These are phyloP conservation scores for Leontopithecus rosalia DNA, from an alignment of 2,797 vertebrate genomes.

Conservation along the genomic window DNA sequence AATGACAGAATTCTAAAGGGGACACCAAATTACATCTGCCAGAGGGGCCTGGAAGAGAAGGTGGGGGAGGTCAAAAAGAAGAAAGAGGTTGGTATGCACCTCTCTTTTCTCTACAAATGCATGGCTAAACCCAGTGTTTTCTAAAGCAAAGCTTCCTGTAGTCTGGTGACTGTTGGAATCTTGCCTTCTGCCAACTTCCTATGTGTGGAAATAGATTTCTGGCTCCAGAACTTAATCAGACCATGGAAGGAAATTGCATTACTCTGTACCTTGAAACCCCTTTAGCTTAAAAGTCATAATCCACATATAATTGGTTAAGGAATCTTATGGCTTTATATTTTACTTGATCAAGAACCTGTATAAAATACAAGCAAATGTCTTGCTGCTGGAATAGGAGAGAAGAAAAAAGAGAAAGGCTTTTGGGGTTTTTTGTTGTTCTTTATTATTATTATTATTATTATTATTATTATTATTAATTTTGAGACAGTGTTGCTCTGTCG, in stretches of 20 bases:
- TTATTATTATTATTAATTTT: no score
- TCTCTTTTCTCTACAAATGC: not conserved
- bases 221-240: not conserved
- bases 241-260: not conserved
- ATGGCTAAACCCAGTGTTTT: not conserved
- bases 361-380: not conserved
- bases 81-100: not conserved
- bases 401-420: not conserved
- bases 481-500: no score
- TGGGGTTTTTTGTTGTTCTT: not conserved
- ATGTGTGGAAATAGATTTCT: not conserved
- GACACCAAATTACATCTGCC: not conserved
- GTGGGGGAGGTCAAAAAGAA: not conserved
- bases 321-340: not conserved
- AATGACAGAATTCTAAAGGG: not conserved
- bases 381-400: not conserved
- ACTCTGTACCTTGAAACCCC: not conserved
- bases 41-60: not conserved
- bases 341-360: not conserved
- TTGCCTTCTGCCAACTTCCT: not conserved
- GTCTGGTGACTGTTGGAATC: not conserved
- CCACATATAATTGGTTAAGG: not conserved
- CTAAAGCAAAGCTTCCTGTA: not conserved
- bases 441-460: no score
- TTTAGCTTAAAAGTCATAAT: not conserved